Percentiles rank a stretch among this genome's conserved stretches.
These are phyloP conservation scores for Rhabdophis nuchalis DNA, from an alignment of 2,797 vertebrate genomes.

Conservation along the genomic window DNA sequence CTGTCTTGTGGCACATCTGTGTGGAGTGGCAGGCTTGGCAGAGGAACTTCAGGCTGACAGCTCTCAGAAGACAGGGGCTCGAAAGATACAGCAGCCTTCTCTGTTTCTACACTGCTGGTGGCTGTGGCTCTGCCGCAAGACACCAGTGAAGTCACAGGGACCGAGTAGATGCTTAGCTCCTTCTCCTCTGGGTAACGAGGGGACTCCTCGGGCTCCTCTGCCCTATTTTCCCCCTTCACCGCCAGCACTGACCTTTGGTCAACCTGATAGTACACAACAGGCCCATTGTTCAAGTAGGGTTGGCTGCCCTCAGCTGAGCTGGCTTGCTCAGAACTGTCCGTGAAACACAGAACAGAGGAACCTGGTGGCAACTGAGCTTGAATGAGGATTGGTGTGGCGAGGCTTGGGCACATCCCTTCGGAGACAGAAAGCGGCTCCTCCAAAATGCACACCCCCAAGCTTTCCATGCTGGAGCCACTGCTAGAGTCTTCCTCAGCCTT, in stretches of 20 bases:
- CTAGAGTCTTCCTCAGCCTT: slow-evolving; percentile 80
- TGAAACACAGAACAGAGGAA: slow-evolving; percentile 84
- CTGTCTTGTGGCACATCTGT: slow-evolving; percentile 28
- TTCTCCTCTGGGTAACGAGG: slow-evolving; percentile 57
- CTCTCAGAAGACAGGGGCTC: slow-evolving; percentile 43
- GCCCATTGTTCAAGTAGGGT: slow-evolving; percentile 63
- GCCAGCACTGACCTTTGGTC: slow-evolving; percentile 60
- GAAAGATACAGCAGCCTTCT: slow-evolving; percentile 8
- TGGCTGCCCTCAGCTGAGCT: slow-evolving; percentile 55
- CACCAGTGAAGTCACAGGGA: slow-evolving; percentile 61
- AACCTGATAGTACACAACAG: slow-evolving; percentile 68
- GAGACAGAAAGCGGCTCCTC: slow-evolving; percentile 71
- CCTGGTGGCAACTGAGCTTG: slow-evolving; percentile 84
- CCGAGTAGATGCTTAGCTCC: slow-evolving; percentile 52
- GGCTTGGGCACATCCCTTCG: slow-evolving; percentile 64
- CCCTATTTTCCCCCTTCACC: slow-evolving; percentile 48
- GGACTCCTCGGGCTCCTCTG: background rate
- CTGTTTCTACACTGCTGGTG: slow-evolving; percentile 45
- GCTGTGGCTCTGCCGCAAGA: slow-evolving; percentile 56
- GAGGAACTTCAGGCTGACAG: slow-evolving; percentile 15
- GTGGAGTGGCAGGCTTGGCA: slow-evolving; percentile 33
- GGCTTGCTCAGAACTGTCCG: slow-evolving; percentile 68
- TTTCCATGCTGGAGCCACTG: slow-evolving; percentile 65
- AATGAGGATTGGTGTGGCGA: slow-evolving; percentile 77
- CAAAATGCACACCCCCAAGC: slow-evolving; percentile 79